Percentiles rank a stretch among this genome's conserved stretches.
These are phyloP conservation scores for Xylocopa sonorina DNA, from an alignment of 1,140 invertebrate species.

Conservation along the genomic window DNA sequence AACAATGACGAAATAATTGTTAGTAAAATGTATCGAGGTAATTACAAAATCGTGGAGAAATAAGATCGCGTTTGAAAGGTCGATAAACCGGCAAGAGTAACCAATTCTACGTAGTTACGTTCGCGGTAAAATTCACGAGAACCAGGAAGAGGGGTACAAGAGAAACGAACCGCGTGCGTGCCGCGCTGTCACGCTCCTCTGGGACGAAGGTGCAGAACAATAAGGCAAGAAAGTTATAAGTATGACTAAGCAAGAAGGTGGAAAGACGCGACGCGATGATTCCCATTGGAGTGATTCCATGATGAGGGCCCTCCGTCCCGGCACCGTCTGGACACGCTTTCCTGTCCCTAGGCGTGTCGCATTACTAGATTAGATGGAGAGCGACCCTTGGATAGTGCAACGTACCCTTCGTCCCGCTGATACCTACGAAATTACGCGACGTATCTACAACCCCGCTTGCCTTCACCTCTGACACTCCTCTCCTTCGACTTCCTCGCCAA, in stretches of 20 bases:
- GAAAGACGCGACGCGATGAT: conserved; percentile 65
- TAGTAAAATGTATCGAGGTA: neutral
- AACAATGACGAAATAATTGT: too few species aligned
- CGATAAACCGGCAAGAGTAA: too few species aligned
- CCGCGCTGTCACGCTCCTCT: neutral
- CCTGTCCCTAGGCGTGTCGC: conserved; percentile 63
- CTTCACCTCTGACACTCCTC: neutral
- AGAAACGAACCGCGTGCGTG: conserved; percentile 10
- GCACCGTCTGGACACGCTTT: conserved; percentile 55
- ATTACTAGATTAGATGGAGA: conserved; percentile 68
- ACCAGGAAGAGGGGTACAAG: neutral
- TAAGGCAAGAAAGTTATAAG: conserved; percentile 64
- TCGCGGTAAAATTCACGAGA: neutral
- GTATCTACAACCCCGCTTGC: neutral
- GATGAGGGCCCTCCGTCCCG: conserved; percentile 58
- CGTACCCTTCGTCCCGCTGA: conserved; percentile 53
- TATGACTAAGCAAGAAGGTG: conserved; percentile 67
- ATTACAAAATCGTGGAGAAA: neutral
- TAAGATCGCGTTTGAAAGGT: too few species aligned
- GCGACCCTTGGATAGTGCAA: conserved; percentile 56
- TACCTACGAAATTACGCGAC: conserved; percentile 57
- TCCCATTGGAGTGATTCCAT: conserved; percentile 67
- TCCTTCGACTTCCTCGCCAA: neutral
- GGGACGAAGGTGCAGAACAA: conserved; percentile 54
- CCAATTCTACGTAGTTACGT: too few species aligned